Evolutionary conservation across 2,113 vertebrate species (phyloP).

Genomic region (Muntiacus reevesi): DNA sequence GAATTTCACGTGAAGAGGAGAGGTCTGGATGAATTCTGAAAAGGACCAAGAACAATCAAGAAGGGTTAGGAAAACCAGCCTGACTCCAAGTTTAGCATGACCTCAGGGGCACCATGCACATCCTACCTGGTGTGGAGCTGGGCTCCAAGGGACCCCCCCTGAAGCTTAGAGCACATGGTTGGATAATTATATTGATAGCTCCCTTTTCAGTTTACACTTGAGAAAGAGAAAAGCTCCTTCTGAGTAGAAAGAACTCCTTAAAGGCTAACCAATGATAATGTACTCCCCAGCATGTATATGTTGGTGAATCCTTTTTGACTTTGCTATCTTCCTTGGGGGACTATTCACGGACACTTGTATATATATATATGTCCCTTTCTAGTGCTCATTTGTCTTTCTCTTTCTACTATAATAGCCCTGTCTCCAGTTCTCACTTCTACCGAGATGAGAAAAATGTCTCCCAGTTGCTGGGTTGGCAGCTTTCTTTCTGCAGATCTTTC

Average conservation of each 20-base stretch:
- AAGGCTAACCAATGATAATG: slow-evolving; percentile 43
- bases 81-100: neutral
- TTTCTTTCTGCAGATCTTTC: neutral
- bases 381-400: slow-evolving; percentile 67
- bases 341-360: slow-evolving; percentile 48
- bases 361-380: slow-evolving; percentile 51
- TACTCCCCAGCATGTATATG: neutral
- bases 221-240: slow-evolving; percentile 53
- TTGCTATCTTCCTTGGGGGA: slow-evolving; percentile 58
- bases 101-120: neutral
- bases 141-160: neutral
- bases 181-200: slow-evolving; percentile 20
- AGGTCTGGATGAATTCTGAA: neutral
- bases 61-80: neutral
- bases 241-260: slow-evolving; percentile 21
- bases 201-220: neutral
- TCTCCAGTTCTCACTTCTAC: slow-evolving; percentile 47
- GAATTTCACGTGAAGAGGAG: neutral
- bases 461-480: neutral
- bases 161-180: neutral
- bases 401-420: slow-evolving; percentile 50
- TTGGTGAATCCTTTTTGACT: slow-evolving; percentile 21
- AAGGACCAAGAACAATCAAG: neutral
- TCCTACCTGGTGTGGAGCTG: no score
- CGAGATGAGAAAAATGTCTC: slow-evolving; percentile 48